These are phyloP conservation scores for Ectemnius lituratus DNA, from an alignment of 2,888 invertebrate species.

Conservation along the genomic window DNA sequence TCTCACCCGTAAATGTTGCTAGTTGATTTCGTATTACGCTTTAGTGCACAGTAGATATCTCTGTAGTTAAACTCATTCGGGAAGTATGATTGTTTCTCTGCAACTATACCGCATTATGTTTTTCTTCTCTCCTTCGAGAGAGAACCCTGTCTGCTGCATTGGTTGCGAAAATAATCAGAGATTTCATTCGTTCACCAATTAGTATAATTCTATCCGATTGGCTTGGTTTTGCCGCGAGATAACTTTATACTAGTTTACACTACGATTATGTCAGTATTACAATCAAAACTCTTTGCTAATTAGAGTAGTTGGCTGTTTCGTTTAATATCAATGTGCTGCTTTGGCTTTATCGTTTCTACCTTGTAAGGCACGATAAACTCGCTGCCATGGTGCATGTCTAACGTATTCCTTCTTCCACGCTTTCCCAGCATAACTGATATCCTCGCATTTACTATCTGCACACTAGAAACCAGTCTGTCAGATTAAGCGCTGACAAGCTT, in stretches of 20 bases:
- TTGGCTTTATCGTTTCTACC: too few relatives aligned
- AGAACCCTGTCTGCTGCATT: slow-evolving; percentile 1
- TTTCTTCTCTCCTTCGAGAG: background rate
- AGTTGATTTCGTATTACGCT: slow-evolving; percentile 6
- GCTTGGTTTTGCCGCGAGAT: slow-evolving; percentile 34
- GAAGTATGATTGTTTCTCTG: slow-evolving; percentile 34
- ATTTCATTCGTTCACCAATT: slow-evolving; percentile 35
- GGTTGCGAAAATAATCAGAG: slow-evolving; percentile 33
- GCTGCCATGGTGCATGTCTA: too few relatives aligned
- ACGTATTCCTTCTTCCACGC: too few relatives aligned
- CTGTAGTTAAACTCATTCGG: background rate
- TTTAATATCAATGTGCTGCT: too few relatives aligned
- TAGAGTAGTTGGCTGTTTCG: background rate
- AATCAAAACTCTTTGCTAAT: slow-evolving; percentile 42
- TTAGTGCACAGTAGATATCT: background rate
- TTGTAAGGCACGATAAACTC: too few relatives aligned
- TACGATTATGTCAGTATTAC: slow-evolving; percentile 27
- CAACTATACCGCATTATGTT: background rate
- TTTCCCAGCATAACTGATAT: too few relatives aligned
- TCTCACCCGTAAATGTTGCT: slow-evolving; percentile 26
- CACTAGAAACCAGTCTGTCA: too few relatives aligned
- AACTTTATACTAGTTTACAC: slow-evolving; percentile 25
- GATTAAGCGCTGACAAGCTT: too few relatives aligned
- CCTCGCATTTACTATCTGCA: too few relatives aligned
- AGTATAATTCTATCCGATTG: slow-evolving; percentile 42